Percentiles rank a stretch among this genome's conserved stretches.
Evolutionary conservation across 1,140 invertebrate genomes (phyloP).

Genomic region (Drosophila baimaii): DNA sequence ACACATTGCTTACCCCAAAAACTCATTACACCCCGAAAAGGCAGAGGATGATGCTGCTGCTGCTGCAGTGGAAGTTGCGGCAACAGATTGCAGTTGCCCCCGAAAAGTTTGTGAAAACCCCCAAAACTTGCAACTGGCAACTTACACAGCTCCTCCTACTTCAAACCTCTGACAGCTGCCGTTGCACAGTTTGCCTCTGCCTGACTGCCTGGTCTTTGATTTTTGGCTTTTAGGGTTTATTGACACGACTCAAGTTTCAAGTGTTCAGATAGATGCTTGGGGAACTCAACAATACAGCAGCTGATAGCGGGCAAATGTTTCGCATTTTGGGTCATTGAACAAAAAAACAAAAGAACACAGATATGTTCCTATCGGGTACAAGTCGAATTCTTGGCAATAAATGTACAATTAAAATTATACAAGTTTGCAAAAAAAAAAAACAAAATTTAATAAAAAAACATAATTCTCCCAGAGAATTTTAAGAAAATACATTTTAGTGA

Average conservation of each 20-base stretch:
- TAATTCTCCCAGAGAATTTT: too few species aligned
- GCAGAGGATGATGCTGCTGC: conserved; percentile 2
- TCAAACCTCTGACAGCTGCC: conserved; percentile 59
- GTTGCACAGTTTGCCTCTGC: conserved; percentile 15
- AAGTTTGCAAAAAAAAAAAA: too few species aligned
- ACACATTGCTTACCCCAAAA: conserved; percentile 46
- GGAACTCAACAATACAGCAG: conserved; percentile 1
- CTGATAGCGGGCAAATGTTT: conserved; percentile 37
- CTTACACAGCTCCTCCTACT: conserved; percentile 16
- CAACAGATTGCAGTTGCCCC: conserved; percentile 67
- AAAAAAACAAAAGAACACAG: conserved; percentile 3
- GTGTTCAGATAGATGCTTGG: conserved; percentile 21
- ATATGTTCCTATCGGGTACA: not conserved
- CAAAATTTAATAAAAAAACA: not conserved
- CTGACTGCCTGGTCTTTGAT: conserved; percentile 28
- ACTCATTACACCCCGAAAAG: conserved; percentile 53
- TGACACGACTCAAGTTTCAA: conserved; percentile 60
- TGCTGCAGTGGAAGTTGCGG: conserved; percentile 37
- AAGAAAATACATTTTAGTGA: not conserved
- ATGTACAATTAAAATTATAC: not conserved
- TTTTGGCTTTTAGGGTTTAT: conserved; percentile 64
- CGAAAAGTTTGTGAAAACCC: conserved; percentile 55
- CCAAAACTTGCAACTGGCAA: conserved; percentile 14
- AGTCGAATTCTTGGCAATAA: not conserved
- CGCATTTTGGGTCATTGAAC: conserved; percentile 30